Conservation (phyloP, 2,113 vertebrate genomes). For the Paraplagusia blochii region DNA sequence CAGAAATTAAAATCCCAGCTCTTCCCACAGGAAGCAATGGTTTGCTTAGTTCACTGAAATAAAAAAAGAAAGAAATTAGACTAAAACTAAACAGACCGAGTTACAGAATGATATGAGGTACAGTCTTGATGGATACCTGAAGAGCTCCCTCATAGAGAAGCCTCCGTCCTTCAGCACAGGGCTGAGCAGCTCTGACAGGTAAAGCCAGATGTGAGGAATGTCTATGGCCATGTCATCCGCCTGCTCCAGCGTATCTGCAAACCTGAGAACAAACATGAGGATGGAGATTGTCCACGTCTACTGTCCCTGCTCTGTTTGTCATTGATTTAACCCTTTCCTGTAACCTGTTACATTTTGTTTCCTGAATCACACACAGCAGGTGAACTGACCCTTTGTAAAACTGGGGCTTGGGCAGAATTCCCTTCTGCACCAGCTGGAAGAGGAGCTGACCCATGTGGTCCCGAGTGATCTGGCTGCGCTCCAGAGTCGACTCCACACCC, state of each 20-base stretch:
- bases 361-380: background rate
- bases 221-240: constrained; percentile 99
- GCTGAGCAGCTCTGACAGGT: constrained; percentile 91
- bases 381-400: constrained; percentile 89
- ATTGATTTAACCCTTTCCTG: no score
- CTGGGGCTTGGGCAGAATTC: constrained; percentile 84
- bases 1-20: constrained; percentile 92
- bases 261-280: constrained; percentile 66
- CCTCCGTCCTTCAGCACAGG: constrained; percentile 92
- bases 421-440: constrained; percentile 85
- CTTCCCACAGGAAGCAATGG: constrained; percentile 95
- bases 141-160: constrained; percentile 95
- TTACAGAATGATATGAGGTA: no score
- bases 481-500: constrained; percentile 92
- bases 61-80: constrained; percentile 27
- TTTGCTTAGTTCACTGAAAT: constrained; percentile 96
- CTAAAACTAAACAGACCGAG: no score
- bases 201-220: constrained; percentile 98
- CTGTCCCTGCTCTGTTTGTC: no score
- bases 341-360: no score
- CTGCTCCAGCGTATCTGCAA: constrained; percentile 89
- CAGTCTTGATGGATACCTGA: constrained; percentile 74
- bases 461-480: constrained; percentile 92
- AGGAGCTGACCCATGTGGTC: constrained; percentile 94
- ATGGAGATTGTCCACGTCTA: no score